phyloP scores from a whole-genome alignment of 2,888 invertebrate genomes.

The Oligia fasciuncula region DNA sequence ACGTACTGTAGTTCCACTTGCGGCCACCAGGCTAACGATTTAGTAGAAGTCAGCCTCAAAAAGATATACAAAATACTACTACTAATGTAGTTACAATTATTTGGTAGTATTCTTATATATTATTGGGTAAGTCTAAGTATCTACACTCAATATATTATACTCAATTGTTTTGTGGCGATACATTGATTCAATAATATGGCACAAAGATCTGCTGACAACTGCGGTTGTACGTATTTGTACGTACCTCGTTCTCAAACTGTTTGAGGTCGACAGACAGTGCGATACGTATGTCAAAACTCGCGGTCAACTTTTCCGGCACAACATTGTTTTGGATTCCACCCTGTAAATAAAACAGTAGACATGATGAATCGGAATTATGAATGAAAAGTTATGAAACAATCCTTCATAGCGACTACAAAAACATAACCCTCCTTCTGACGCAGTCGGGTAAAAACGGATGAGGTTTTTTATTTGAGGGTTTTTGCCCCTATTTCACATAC shows the following conservation, averaged over 20 bases:
- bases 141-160: background rate
- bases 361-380: slow-evolving; percentile 21
- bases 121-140: too few relatives aligned
- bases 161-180: background rate
- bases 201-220: background rate
- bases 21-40: background rate
- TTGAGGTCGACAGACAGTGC: slow-evolving; percentile 90
- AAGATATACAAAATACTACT: background rate
- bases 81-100: background rate
- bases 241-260: slow-evolving; percentile 91
- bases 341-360: slow-evolving; percentile 74
- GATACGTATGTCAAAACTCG: slow-evolving; percentile 93
- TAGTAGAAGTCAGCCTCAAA: background rate
- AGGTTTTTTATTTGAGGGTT: background rate
- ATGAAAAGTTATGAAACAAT: slow-evolving; percentile 20
- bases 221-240: background rate
- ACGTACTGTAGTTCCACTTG: too few relatives aligned
- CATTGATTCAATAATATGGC: background rate
- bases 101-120: too few relatives aligned
- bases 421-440: too few relatives aligned
- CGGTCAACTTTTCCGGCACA: slow-evolving; percentile 94
- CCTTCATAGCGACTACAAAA: background rate
- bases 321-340: slow-evolving; percentile 98
- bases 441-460: background rate
- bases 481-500: accelerated